Conservation (phyloP, 1,140 invertebrate species). For the Pteromalus puparum region DNA sequence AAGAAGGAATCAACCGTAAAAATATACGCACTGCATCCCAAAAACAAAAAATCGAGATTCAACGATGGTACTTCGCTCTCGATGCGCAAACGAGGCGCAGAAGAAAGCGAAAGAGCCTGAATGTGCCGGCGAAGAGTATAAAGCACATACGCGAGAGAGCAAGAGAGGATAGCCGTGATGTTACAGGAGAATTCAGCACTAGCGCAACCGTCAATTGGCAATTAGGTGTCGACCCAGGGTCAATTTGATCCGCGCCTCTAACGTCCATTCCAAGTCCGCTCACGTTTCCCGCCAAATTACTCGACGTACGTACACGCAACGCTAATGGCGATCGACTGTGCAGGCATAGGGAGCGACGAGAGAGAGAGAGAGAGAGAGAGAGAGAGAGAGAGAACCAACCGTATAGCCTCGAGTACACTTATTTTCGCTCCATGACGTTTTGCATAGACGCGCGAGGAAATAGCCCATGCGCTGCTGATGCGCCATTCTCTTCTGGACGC, state of each 20-base stretch:
- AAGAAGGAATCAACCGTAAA: too few species aligned
- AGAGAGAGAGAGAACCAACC: not conserved
- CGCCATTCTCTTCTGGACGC: not conserved
- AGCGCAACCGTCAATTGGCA: constrained; percentile 73
- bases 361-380: too few species aligned
- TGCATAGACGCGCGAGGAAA: not conserved
- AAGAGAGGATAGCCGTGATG: constrained; percentile 49
- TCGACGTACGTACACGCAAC: constrained; percentile 57
- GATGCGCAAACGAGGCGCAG: too few species aligned
- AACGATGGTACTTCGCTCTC: too few species aligned
- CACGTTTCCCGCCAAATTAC: constrained; percentile 71
- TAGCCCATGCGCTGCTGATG: not conserved
- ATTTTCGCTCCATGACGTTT: not conserved
- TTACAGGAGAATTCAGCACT: constrained; percentile 61
- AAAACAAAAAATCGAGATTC: too few species aligned
- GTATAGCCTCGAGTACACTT: not conserved
- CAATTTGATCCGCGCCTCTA: constrained; percentile 72
- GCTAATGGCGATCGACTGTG: constrained; percentile 40
- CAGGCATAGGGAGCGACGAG: too few species aligned
- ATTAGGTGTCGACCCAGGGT: constrained; percentile 71
- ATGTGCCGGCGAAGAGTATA: constrained; percentile 19
- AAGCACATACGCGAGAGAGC: too few species aligned
- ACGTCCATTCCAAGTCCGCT: constrained; percentile 66
- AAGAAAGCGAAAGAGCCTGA: not conserved
- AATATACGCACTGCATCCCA: too few species aligned